Conservation (phyloP, 2,888 invertebrate genomes). For the Netelia inedita region DNA sequence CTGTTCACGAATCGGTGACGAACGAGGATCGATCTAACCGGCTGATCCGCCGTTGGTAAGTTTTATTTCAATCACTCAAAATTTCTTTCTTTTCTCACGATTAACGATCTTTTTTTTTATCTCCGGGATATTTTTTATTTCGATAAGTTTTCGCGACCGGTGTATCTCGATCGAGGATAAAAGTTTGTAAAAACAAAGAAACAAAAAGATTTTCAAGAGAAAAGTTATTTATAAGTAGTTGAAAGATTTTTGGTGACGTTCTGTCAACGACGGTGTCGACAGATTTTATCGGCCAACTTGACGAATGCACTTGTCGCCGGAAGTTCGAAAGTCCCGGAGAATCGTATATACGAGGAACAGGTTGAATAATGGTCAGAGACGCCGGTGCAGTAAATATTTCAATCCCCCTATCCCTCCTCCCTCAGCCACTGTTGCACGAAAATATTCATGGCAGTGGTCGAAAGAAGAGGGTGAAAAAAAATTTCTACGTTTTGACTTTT, state of each 20-base stretch:
- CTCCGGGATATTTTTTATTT: constrained; percentile 32
- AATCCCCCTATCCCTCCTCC: constrained; percentile 5
- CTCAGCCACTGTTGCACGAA: not conserved
- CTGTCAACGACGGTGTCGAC: constrained; percentile 22
- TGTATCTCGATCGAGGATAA: constrained; percentile 32
- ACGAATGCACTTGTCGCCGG: constrained; percentile 53
- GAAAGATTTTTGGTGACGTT: constrained; percentile 7
- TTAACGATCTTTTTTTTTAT: not conserved
- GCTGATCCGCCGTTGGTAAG: constrained; percentile 76
- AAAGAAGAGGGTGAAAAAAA: constrained; percentile 15
- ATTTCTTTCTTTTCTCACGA: constrained; percentile 10
- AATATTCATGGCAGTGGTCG: constrained; percentile 27
- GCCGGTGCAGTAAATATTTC: constrained; percentile 40
- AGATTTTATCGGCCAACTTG: constrained; percentile 12
- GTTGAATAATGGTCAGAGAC: constrained; percentile 57
- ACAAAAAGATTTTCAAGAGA: not conserved
- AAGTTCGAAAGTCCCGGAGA: constrained; percentile 18
- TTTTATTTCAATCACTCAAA: constrained; percentile 53
- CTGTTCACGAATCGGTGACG: constrained; percentile 54
- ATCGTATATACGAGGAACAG: constrained; percentile 13
- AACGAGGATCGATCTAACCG: constrained; percentile 69
- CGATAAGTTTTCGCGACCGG: constrained; percentile 42
- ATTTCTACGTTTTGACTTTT: constrained; percentile 49
- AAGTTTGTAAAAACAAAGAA: not conserved
- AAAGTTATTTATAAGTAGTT: not conserved